phyloP scores from a whole-genome alignment of 2,113 vertebrate genomes.

The Nothobranchius kuhntae region DNA sequence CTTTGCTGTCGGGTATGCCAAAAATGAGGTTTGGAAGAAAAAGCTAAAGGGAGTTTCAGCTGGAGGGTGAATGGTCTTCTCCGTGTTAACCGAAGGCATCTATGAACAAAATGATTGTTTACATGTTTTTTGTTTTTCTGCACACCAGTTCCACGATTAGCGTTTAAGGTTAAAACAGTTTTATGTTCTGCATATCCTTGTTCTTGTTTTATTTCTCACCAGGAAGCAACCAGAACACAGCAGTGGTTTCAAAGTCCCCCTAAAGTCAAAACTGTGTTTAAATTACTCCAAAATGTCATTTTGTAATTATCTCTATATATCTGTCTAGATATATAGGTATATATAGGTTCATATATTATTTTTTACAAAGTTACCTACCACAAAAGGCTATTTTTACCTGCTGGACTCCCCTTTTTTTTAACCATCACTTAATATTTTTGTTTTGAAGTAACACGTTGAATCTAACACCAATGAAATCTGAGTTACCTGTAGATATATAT shows the following conservation, averaged over 20 bases:
- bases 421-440: constrained; percentile 10
- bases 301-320: not conserved
- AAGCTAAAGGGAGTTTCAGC: constrained; percentile 39
- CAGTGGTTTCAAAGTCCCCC: constrained; percentile 22
- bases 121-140: constrained; percentile 46
- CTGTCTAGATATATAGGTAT: no score
- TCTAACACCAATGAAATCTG: constrained; percentile 43
- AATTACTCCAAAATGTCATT: not conserved
- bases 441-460: constrained; percentile 9
- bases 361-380: constrained; percentile 12
- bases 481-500: constrained; percentile 18
- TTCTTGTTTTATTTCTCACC: not conserved
- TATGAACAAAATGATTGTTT: constrained; percentile 66
- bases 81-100: constrained; percentile 50
- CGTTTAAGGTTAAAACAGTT: not conserved
- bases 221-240: not conserved
- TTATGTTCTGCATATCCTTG: no score
- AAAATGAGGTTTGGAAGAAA: constrained; percentile 34
- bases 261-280: constrained; percentile 12
- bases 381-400: constrained; percentile 32
- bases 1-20: constrained; percentile 36
- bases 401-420: constrained; percentile 26
- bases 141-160: constrained; percentile 30
- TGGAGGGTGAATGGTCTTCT: constrained; percentile 25
- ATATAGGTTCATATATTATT: not conserved